phyloP scores from a whole-genome alignment of 2,113 vertebrate species.

The Elachura formosa region DNA sequence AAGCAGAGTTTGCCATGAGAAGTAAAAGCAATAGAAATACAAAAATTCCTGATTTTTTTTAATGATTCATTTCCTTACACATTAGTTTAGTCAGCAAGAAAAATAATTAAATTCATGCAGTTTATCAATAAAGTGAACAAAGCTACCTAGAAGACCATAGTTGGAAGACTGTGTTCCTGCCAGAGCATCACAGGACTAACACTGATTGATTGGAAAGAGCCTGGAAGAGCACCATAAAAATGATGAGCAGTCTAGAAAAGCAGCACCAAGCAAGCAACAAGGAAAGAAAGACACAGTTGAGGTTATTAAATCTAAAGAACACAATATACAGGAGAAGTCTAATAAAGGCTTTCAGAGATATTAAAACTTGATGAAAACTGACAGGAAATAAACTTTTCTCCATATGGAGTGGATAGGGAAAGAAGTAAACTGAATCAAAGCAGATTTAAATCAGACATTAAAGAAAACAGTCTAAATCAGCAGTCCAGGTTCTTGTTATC shows the following conservation, averaged over 20 bases:
- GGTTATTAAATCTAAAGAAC: conserved; percentile 20
- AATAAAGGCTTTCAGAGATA: conserved; percentile 24
- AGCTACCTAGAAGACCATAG: neutral
- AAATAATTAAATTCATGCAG: neutral
- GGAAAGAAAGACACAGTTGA: neutral
- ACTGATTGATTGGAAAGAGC: neutral
- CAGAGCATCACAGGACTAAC: neutral
- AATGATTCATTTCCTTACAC: neutral
- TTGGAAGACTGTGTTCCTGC: neutral
- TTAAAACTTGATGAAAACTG: conserved; percentile 15
- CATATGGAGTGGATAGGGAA: neutral
- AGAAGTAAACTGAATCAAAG: neutral
- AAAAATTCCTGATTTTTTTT: neutral
- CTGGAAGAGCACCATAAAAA: neutral
- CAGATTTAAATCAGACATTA: neutral
- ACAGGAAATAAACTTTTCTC: conserved; percentile 14
- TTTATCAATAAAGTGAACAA: neutral
- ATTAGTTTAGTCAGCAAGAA: neutral
- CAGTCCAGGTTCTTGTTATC: neutral
- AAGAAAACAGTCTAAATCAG: neutral
- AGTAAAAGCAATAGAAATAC: neutral
- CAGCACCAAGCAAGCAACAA: neutral
- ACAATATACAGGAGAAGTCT: neutral
- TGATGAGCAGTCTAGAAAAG: neutral
- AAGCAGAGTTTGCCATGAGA: neutral